These are phyloP conservation scores for Geophilus truncorum DNA, from an alignment of 2,888 invertebrate species.

Conservation along the genomic window DNA sequence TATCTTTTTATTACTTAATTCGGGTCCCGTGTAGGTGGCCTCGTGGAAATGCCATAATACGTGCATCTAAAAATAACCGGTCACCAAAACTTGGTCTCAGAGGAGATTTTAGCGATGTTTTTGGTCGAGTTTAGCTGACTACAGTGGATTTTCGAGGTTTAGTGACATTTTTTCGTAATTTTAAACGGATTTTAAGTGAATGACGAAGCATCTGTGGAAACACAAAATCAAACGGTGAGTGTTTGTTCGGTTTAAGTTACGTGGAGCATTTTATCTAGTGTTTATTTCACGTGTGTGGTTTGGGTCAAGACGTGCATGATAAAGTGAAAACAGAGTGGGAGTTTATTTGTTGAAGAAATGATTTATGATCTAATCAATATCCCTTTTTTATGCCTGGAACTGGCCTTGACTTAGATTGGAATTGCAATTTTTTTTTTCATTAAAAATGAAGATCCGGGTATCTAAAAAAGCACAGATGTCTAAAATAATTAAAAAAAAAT, in stretches of 20 bases:
- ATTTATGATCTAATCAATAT: background rate
- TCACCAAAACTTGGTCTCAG: background rate
- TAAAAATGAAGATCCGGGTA: too few relatives aligned
- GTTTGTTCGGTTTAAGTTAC: background rate
- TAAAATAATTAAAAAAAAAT: too few relatives aligned
- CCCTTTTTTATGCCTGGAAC: background rate
- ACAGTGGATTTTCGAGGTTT: background rate
- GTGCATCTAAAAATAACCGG: background rate
- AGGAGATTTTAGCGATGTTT: background rate
- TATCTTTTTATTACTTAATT: background rate
- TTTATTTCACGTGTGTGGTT: background rate
- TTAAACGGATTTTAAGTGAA: too few relatives aligned
- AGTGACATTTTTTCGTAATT: background rate
- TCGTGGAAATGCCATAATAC: background rate
- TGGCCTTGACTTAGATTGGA: background rate
- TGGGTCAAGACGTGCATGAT: background rate
- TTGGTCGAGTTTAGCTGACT: background rate
- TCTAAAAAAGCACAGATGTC: too few relatives aligned
- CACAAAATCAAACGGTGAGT: background rate
- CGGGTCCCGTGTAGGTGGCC: background rate
- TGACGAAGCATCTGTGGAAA: background rate
- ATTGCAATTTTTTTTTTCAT: too few relatives aligned
- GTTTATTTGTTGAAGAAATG: background rate
- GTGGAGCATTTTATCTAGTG: too few relatives aligned
- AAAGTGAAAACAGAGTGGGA: background rate